phyloP scores from a whole-genome alignment of 2,797 vertebrate species.

The Ptychadena robeensis region DNA sequence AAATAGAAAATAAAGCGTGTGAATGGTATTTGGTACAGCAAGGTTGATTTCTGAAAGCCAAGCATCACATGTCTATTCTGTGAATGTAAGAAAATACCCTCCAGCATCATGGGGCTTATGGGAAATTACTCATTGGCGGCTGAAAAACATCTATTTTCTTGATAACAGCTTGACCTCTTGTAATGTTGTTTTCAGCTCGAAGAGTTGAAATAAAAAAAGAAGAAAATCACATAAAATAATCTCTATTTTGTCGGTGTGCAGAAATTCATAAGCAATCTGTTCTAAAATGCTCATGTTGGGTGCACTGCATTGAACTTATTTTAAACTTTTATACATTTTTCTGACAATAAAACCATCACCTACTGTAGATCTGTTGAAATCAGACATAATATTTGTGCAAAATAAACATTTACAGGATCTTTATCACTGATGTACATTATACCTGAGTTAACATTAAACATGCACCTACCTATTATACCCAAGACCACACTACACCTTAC shows the following conservation, averaged over 20 bases:
- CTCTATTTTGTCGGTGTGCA: conserved; percentile 13
- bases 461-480: no score
- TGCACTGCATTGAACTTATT: not conserved
- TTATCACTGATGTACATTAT: no score
- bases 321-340: not conserved
- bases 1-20: conserved; percentile 17
- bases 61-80: conserved; percentile 33
- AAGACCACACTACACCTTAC: no score
- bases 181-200: conserved; percentile 40
- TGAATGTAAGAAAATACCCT: conserved; percentile 43
- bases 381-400: not conserved
- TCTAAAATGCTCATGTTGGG: not conserved
- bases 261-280: not conserved
- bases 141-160: conserved; percentile 41
- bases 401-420: not conserved
- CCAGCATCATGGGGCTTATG: conserved; percentile 21
- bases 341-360: not conserved
- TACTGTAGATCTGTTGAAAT: not conserved
- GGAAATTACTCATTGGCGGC: conserved; percentile 42
- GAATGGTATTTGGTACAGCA: conserved; percentile 27
- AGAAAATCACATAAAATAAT: conserved; percentile 18
- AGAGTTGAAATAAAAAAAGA: conserved; percentile 37
- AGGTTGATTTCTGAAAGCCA: conserved; percentile 38
- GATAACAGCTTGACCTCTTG: conserved; percentile 45
- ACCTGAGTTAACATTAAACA: no score